A percentile compares a stretch with the other conserved stretches of the same genome.
Conservation (phyloP, 1,140 invertebrate genomes). For the Belonocnema kinseyi region DNA sequence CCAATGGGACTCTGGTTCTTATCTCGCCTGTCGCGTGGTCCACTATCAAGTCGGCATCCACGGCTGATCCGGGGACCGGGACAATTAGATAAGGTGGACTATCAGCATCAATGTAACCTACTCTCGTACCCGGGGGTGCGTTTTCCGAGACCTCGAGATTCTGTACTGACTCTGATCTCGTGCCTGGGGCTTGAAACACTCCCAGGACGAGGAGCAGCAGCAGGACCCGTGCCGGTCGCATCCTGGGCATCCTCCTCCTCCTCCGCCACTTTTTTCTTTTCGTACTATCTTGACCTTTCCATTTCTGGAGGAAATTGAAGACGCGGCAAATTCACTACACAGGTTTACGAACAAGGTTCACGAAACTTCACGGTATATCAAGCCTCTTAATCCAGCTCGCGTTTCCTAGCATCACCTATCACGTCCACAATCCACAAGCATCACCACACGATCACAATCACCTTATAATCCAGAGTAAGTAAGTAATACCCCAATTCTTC, state of each 20-base stretch:
- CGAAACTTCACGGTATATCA: background rate
- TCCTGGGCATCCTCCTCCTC: slow-evolving; percentile 64
- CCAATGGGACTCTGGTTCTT: slow-evolving; percentile 87
- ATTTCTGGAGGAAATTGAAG: slow-evolving; percentile 55
- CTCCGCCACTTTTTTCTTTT: slow-evolving; percentile 50
- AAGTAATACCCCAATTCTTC: background rate
- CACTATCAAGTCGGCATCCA: slow-evolving; percentile 91
- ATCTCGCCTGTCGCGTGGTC: slow-evolving; percentile 95
- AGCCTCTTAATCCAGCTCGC: background rate
- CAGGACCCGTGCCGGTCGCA: slow-evolving; percentile 62
- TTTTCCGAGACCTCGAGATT: slow-evolving; percentile 92
- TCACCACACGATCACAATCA: slow-evolving; percentile 34
- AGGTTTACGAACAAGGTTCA: background rate
- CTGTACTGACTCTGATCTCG: slow-evolving; percentile 81
- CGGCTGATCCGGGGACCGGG: slow-evolving; percentile 87
- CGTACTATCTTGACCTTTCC: slow-evolving; percentile 68
- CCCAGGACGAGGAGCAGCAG: slow-evolving; percentile 67
- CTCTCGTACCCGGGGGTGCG: slow-evolving; percentile 88
- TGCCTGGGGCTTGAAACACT: slow-evolving; percentile 60
- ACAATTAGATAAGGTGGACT: slow-evolving; percentile 92
- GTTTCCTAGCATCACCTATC: slow-evolving; percentile 2
- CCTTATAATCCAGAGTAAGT: background rate
- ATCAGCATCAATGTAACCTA: slow-evolving; percentile 87
- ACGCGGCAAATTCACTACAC: slow-evolving; percentile 33
- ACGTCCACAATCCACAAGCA: slow-evolving; percentile 33